Base-by-base conservation (phyloP, 2,888 invertebrate species). In the Galeruca laticollis region DNA sequence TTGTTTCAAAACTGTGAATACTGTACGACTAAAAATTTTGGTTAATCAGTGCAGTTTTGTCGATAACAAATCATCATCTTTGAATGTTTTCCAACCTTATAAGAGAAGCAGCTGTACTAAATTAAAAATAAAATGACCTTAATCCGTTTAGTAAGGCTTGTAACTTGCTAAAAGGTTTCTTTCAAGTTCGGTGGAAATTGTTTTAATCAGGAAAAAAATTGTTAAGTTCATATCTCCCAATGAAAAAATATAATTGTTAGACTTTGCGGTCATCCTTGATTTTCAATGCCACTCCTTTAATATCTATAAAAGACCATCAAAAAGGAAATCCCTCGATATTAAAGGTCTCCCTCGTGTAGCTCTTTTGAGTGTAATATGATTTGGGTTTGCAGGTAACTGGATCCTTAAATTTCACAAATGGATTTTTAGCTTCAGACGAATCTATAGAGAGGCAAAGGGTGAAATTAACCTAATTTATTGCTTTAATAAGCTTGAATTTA, bases 401-500 rank as follows among this genome's bases (percentile, higher is more conserved):
- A 63, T 51, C 60, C 64, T 57, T 59, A 60, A 63, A 60, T 60
- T 63, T n/a, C 37, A 57, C 37, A 47, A 63, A 64, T 60, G 59
- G 60, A 64, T 60, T 64, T 69, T 64, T 43, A 31, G 57, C 18
- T n/a, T 37, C 33, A 35, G 31, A 51, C 59, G 64, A 31, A 60
- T 52, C 59, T 69, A 51, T 18, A 60, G 56, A 54, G 33, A 47
- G 20, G 51, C 56, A 49, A 33, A 49, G 51, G 37, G 51, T 51
- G 51, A 37, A 57, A 60, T 52, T 64, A 63, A 69, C 59, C 64
- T 69, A 69, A 69, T 69, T 69, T 69, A 69, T 69, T 52, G 21
- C 64, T 69, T 64, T 69, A 69, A 69, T 69, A 69, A 66, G 59
- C 49, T 47, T 49, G 18, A 66, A 66, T 66, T 66, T 66, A 66